phyloP scores from a whole-genome alignment of 2,888 invertebrate species.

The Athalia circularis region DNA sequence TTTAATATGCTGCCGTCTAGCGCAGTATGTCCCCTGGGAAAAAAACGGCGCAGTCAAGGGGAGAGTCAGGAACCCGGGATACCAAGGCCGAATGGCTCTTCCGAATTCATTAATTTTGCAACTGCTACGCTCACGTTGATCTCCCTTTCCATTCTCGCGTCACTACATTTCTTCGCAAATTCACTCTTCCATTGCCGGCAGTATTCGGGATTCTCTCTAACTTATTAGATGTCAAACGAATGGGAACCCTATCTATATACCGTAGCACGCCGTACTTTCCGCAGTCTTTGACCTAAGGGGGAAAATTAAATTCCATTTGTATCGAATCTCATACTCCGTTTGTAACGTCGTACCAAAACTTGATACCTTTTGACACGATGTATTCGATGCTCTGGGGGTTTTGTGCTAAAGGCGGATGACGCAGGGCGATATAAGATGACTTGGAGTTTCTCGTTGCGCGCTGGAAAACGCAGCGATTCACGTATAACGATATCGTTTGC shows the following conservation, averaged over 20 bases:
- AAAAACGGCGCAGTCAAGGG: too few species aligned
- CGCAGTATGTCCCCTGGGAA: constrained; percentile 41
- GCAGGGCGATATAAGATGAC: constrained; percentile 4
- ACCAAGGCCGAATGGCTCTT: constrained; percentile 33
- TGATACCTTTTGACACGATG: too few species aligned
- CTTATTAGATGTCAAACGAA: constrained; percentile 15
- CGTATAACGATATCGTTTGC: constrained; percentile 30
- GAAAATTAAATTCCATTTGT: constrained; percentile 19
- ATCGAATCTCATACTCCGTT: not conserved
- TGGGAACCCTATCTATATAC: constrained; percentile 35
- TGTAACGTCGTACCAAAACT: not conserved
- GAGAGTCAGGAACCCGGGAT: constrained; percentile 12
- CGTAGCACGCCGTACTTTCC: constrained; percentile 47
- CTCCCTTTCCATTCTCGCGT: not conserved
- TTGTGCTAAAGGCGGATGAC: too few species aligned
- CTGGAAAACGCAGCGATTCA: constrained; percentile 30
- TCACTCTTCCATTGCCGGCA: not conserved
- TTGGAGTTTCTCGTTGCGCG: constrained; percentile 7
- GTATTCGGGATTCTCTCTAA: constrained; percentile 14
- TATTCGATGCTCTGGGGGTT: too few species aligned
- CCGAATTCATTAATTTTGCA: constrained; percentile 42
- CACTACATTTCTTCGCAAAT: constrained; percentile 16
- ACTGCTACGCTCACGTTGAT: constrained; percentile 1
- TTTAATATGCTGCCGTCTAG: constrained; percentile 46
- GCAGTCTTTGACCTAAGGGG: not conserved